Evolutionary conservation across 2,797 vertebrate genomes (phyloP), one percentile per base, ranked within the genome.

Genomic region (Darevskia nairensis): DNA sequence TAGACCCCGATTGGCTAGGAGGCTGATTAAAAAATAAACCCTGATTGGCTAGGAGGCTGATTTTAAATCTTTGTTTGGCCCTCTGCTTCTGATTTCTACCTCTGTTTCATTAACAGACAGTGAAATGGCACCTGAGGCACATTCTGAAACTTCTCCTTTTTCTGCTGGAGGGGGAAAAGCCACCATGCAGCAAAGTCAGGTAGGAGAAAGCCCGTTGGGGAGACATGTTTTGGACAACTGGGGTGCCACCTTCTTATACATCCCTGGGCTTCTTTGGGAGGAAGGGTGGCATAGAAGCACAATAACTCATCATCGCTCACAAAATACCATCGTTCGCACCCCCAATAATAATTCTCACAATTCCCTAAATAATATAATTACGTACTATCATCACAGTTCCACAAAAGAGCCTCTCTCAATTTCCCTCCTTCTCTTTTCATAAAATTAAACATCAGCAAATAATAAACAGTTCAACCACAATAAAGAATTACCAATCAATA

Each of bases 191-290:
- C 77, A n/a, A 44, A n/a, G n/a, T 39, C 64, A 69, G 66, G 85
- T 86, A 69, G 23, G 82, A 25, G 23, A 75, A 35, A 15, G n/a
- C 68, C 17, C 1, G 3, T 39, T 5, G 1, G n/a, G 68, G 27
- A 68, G 8, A 64, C 25, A 1, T 15, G 2, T 27, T 11, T 39
- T 3, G 1, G 1, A 41, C 6, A 25, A 8, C 1, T 23, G 32
- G 59, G 78, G 55, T 10, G 19, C 8, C 35, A 35, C 46, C n/a
- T 46, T 27, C 5, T 50, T 50, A 15, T 17, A 50, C 29, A n/a
- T 41, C 25, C 29, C 17, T 7, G n/a, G 6, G 7, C 27, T 25
- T 41, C 39, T n/a, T 69, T 27, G 68, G 50, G 21, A 23, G 66
- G 27, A 68, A 68, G 21, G 66, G 68, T 27, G 11, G 23, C 9